Conservation (phyloP, 2,113 vertebrate genomes). For the Tautogolabrus adspersus region DNA sequence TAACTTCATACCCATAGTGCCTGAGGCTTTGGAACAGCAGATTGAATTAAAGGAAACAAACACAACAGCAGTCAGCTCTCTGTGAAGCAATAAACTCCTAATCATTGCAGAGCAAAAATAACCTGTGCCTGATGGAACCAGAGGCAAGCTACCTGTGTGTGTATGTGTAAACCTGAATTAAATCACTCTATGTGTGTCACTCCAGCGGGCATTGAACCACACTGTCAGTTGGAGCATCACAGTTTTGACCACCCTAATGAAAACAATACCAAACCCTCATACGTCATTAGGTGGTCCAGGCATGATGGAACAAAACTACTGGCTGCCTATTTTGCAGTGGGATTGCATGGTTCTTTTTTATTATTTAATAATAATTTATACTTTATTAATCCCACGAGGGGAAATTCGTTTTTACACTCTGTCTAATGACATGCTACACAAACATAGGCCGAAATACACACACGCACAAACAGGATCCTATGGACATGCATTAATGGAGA, state of each 20-base stretch:
- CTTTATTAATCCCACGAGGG: no score
- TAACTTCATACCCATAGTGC: conserved; percentile 27
- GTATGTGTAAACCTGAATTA: not conserved
- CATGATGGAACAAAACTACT: conserved; percentile 43
- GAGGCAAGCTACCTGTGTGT: conserved; percentile 14
- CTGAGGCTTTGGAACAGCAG: conserved; percentile 8
- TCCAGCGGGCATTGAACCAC: not conserved
- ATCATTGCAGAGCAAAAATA: conserved; percentile 34
- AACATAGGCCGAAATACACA: no score
- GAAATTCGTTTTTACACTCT: no score
- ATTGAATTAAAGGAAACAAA: conserved; percentile 50
- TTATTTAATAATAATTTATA: no score
- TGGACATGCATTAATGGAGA: no score
- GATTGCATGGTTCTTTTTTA: conserved; percentile 49
- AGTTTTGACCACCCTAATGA: conserved; percentile 29
- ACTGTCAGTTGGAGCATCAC: conserved; percentile 1
- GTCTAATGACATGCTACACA: no score
- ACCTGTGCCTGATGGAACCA: not conserved
- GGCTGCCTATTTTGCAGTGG: conserved; percentile 43
- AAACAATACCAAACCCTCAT: conserved; percentile 49
- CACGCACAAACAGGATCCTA: no score
- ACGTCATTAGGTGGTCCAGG: conserved; percentile 40
- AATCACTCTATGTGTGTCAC: not conserved
- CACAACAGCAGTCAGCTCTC: conserved; percentile 19
- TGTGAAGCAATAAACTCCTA: conserved; percentile 49